Evolutionary conservation across 2,888 invertebrate species (phyloP).

Genomic region (Cataglyphis altisquamis): DNA sequence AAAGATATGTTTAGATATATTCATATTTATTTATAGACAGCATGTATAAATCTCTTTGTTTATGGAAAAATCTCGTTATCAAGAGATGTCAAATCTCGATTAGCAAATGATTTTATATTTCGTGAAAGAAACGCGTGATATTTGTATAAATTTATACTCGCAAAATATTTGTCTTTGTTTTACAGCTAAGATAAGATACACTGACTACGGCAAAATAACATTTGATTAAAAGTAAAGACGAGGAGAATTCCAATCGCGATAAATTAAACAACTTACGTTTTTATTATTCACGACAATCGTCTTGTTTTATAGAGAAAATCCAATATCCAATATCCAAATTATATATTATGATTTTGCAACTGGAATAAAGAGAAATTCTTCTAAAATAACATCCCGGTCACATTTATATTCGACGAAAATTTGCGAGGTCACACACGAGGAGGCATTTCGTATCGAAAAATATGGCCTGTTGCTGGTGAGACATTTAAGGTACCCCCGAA

Average conservation of each 20-base stretch:
- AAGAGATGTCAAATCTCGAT: too few relatives aligned
- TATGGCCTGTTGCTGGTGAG: slow-evolving; percentile 34
- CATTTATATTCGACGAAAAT: not conserved
- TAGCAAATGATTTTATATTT: not conserved
- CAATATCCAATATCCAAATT: not conserved
- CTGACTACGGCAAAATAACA: not conserved
- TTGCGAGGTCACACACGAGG: not conserved
- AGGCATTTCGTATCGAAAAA: slow-evolving; percentile 36
- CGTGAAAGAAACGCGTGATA: slow-evolving; percentile 1
- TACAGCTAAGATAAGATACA: not conserved
- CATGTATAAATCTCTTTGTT: slow-evolving; percentile 2
- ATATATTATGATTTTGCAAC: not conserved
- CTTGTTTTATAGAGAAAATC: not conserved
- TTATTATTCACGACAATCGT: not conserved
- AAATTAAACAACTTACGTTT: not conserved
- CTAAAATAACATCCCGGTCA: not conserved
- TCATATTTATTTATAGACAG: slow-evolving; percentile 17
- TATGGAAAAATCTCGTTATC: not conserved
- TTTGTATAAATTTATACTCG: not conserved
- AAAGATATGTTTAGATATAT: not conserved
- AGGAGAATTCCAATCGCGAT: not conserved
- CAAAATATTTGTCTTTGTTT: not conserved
- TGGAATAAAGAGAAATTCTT: not conserved
- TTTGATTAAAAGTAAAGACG: not conserved
- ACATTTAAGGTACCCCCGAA: slow-evolving; percentile 32